A percentile compares a stretch with the other conserved stretches of the same genome.
Evolutionary conservation across 2,797 vertebrate genomes (phyloP).

Genomic region (Paramormyrops hopkinsi): DNA sequence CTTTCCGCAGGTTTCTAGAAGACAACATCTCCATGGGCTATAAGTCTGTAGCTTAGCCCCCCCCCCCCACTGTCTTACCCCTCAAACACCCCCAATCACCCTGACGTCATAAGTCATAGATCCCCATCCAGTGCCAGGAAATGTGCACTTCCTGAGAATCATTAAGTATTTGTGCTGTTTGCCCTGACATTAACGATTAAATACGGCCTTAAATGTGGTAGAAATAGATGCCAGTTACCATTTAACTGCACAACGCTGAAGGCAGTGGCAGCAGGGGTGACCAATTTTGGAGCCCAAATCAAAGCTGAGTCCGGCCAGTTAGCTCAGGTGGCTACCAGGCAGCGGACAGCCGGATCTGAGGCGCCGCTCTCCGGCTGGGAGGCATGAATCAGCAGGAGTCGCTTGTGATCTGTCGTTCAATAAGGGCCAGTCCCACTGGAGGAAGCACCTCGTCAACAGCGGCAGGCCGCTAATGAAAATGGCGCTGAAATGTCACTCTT

Average conservation of each 20-base stretch:
- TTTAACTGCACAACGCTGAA: too few species aligned
- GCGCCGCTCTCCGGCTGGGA: background rate
- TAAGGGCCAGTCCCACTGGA: background rate
- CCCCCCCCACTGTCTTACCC: background rate
- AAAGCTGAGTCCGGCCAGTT: background rate
- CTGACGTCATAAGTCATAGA: background rate
- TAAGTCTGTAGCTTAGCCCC: background rate
- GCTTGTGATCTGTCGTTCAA: background rate
- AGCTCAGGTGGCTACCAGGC: background rate
- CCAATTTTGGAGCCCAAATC: background rate
- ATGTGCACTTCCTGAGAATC: background rate
- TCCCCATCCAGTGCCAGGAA: background rate
- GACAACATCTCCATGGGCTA: background rate
- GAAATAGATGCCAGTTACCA: background rate
- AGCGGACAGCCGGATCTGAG: background rate
- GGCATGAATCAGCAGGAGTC: background rate
- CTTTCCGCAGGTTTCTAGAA: background rate
- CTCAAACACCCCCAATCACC: background rate
- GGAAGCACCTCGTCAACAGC: background rate
- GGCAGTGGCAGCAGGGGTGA: background rate
- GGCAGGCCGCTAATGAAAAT: slow-evolving; percentile 6
- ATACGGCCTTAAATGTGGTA: background rate
- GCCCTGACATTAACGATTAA: background rate
- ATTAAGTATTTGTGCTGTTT: background rate
- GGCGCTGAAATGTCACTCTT: slow-evolving; percentile 7